Evolutionary conservation across 2,797 vertebrate species (phyloP), one percentile per base, ranked within the genome.

Genomic region (Ceryle rudis): DNA sequence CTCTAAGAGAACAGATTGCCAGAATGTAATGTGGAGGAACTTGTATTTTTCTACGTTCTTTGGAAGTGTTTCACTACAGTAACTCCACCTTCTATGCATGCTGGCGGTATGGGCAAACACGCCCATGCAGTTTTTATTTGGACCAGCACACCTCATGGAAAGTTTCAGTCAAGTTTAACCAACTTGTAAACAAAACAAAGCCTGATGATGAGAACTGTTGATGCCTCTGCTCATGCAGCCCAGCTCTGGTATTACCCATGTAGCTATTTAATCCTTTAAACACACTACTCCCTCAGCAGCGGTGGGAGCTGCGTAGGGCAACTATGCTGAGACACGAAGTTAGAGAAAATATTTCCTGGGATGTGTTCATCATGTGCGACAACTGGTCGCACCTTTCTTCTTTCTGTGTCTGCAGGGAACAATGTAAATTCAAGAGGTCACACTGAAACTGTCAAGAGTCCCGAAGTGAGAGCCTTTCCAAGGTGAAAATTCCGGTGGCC

Each of bases 1-100:
- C 86, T 72, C 42, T 51, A 22, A 47, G 49, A 70, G 19, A 20
- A 69, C 66, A 71, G 26, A 47, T 4, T 75, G 51, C 14, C 11
- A 37, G 81, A 35, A 46, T 35, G 10, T 29, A 29, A 19, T 5
- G 12, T 8, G 21, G 51, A 72, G n/a, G 46, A 84, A 17, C 9
- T 28, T 60, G 29, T 5, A 0, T 20, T 86, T 89, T 69, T 62
- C 23, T 41, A 9, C 57, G 22, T 57, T 37, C 31, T 90, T 44
- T 21, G 41, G 49, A 52, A 66, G 14, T 7, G 39, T 42, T 82
- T 28, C 29, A 13, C 42, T 61, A 16, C 6, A 10, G 6, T 3
- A 41, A 23, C 33, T 83, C 47, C 64, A 4, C 19, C 2, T 81
- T 19, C 25, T 33, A 15, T 1, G 0, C 0, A 0, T 42, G n/a